A percentile compares a stretch with the other conserved stretches of the same genome.
Evolutionary conservation across 2,113 vertebrate species (phyloP).

Genomic region (Petromus typicus): DNA sequence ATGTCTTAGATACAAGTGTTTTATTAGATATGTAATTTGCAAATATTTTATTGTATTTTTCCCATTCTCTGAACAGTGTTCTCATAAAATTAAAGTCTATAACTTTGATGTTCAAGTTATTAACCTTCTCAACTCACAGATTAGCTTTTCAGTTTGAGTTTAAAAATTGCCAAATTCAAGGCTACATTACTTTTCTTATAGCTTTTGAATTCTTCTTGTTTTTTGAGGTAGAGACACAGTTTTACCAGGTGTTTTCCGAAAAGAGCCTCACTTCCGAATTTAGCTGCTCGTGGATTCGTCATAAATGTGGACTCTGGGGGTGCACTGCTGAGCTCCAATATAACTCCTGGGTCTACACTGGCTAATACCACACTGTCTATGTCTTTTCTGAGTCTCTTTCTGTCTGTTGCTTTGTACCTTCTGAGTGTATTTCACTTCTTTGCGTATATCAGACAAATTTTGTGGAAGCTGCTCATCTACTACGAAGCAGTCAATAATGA

Average conservation of each 20-base stretch:
- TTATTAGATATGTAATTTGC: background rate
- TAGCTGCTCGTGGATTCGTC: background rate
- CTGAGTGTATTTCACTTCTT: background rate
- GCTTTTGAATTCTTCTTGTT: background rate
- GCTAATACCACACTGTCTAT: background rate
- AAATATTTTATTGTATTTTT: conserved; percentile 22
- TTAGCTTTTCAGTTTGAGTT: background rate
- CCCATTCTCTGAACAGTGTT: background rate
- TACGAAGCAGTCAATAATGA: background rate
- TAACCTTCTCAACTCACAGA: background rate
- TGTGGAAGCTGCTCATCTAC: background rate
- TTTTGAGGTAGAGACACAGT: background rate
- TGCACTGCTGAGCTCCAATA: background rate
- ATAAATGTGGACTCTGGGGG: background rate
- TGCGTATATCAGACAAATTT: background rate
- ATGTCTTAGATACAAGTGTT: background rate
- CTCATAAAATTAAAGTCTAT: background rate
- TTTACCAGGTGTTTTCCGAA: too few species aligned
- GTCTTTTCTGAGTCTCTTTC: background rate
- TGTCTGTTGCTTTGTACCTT: background rate
- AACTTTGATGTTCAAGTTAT: background rate
- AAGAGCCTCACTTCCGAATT: background rate
- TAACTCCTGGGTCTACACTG: background rate
- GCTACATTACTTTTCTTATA: conserved; percentile 28
- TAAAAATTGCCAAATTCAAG: background rate